Percentiles rank a stretch among this genome's conserved stretches.
phyloP scores from a whole-genome alignment of 2,113 vertebrate species.

The Thunnus thynnus region DNA sequence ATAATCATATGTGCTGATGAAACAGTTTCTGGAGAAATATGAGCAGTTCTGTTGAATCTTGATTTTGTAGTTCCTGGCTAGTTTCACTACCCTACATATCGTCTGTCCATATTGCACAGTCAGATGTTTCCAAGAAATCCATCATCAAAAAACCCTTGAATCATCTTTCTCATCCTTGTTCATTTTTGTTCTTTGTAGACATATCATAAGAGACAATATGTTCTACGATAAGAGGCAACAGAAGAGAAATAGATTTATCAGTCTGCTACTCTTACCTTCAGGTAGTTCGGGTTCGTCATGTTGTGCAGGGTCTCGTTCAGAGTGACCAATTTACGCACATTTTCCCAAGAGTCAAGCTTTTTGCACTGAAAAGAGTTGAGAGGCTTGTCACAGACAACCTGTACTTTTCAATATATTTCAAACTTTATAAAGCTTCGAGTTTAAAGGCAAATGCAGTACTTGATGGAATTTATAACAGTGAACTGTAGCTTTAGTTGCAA shows the following conservation, averaged over 20 bases:
- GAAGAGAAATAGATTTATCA: not conserved
- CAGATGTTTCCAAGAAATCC: not conserved
- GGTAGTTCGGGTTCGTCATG: not conserved
- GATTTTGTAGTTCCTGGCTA: conserved; percentile 5
- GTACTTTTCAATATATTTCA: not conserved
- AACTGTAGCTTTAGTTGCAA: not conserved
- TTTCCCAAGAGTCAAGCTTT: conserved; percentile 67
- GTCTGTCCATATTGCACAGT: not conserved
- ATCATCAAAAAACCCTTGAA: not conserved
- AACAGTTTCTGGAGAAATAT: not conserved
- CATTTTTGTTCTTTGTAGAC: not conserved
- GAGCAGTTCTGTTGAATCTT: not conserved
- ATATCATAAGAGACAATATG: not conserved
- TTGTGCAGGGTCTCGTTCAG: conserved; percentile 35
- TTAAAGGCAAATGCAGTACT: not conserved
- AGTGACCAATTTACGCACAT: not conserved
- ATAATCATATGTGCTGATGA: too few species aligned
- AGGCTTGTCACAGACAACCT: not conserved
- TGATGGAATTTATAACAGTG: not conserved
- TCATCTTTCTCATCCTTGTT: not conserved
- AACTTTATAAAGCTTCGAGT: not conserved
- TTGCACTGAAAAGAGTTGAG: conserved; percentile 77
- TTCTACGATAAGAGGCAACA: not conserved
- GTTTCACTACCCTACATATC: not conserved
- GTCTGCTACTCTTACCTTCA: conserved; percentile 56